Conservation (phyloP, 1,140 invertebrate species). For the Brachionus angularis region DNA sequence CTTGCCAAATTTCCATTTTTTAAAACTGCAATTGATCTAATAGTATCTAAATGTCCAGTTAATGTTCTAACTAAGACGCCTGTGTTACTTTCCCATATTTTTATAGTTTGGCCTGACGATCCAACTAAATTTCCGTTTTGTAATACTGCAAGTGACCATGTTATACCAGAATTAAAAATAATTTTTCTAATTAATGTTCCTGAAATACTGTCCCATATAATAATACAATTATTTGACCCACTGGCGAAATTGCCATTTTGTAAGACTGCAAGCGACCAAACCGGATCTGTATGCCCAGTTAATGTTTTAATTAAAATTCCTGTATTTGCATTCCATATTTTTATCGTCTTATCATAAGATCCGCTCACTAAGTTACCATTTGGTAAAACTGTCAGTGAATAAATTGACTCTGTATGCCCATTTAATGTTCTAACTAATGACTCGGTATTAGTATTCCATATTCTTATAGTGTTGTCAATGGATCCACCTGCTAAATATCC, state of each 20-base stretch:
- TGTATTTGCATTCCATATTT: neutral
- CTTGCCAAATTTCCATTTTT: neutral
- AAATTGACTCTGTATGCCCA: neutral
- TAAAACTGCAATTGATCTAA: neutral
- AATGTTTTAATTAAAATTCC: neutral
- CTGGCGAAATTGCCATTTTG: neutral
- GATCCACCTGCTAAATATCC: no score
- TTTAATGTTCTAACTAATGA: neutral
- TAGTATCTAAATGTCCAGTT: neutral
- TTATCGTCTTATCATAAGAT: neutral
- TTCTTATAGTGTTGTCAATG: neutral
- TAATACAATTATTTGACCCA: no score
- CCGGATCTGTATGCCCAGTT: neutral
- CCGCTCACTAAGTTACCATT: neutral
- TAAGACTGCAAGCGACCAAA: neutral
- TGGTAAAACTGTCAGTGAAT: neutral
- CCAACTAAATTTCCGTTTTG: neutral
- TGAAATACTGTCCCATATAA: no score
- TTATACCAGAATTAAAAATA: neutral
- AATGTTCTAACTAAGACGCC: no score
- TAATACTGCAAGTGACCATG: neutral
- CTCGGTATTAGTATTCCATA: neutral
- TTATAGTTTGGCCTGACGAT: no score
- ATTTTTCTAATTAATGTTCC: no score
- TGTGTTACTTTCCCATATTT: no score